Conservation (phyloP, 2,797 vertebrate species). For the Falco novaeseelandiae region DNA sequence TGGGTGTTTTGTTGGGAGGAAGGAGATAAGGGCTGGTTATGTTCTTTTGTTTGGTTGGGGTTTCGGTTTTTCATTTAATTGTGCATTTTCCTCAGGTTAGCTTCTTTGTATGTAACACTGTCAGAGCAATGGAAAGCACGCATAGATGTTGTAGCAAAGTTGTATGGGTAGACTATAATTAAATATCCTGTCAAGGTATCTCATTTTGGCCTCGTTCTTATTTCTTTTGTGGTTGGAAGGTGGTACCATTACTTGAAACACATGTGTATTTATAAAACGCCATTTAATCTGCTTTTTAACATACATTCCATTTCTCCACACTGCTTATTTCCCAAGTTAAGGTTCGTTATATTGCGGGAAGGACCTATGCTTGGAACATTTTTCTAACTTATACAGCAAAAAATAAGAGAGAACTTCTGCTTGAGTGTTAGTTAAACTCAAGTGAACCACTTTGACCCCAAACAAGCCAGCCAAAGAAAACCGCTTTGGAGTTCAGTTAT, state of each 20-base stretch:
- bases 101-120: neutral
- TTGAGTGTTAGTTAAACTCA: neutral
- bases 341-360: neutral
- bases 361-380: neutral
- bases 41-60: neutral
- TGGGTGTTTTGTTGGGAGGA: neutral
- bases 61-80: neutral
- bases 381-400: neutral
- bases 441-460: neutral
- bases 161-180: neutral
- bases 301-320: neutral
- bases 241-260: neutral
- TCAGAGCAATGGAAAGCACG: neutral
- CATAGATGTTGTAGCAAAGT: neutral
- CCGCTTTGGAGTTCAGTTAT: neutral
- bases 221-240: neutral
- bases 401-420: neutral
- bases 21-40: neutral
- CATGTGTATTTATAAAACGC: neutral
- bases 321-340: neutral
- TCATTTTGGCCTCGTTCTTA: neutral
- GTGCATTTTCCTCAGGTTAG: neutral
- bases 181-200: neutral
- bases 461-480: neutral
- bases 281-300: neutral